phyloP scores from a whole-genome alignment of 1,140 invertebrate genomes.

The Andrena cerasifolii region DNA sequence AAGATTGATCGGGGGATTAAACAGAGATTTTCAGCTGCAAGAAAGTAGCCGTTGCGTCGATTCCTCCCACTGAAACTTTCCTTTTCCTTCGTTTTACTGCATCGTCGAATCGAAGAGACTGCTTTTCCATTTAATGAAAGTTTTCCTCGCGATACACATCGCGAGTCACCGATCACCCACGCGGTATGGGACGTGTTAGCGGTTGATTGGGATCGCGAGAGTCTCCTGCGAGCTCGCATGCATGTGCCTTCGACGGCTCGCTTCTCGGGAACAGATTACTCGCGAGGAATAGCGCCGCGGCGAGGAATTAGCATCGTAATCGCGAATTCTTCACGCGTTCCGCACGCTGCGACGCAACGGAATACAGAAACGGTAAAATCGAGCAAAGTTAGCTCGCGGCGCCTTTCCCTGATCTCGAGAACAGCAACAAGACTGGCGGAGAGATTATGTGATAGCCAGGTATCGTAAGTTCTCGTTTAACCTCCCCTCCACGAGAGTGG shows the following conservation, averaged over 20 bases:
- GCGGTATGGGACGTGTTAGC: too few species aligned
- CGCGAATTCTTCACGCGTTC: slow-evolving; percentile 18
- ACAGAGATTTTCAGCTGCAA: too few species aligned
- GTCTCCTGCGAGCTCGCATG: background rate
- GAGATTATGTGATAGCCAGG: background rate
- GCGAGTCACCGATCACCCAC: too few species aligned
- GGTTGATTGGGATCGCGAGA: background rate
- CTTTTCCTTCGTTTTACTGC: too few species aligned
- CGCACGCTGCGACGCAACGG: background rate
- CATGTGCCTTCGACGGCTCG: background rate
- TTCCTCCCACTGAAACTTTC: too few species aligned
- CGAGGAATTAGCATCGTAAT: slow-evolving; percentile 3
- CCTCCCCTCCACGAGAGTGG: background rate
- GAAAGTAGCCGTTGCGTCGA: too few species aligned
- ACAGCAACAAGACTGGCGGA: background rate
- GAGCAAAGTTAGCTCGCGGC: too few species aligned
- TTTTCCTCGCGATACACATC: too few species aligned
- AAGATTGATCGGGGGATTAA: too few species aligned
- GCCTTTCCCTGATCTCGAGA: slow-evolving; percentile 4
- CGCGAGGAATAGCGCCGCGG: background rate
- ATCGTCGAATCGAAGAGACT: too few species aligned
- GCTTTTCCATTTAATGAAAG: too few species aligned
- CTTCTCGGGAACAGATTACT: background rate
- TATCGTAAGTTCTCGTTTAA: background rate
- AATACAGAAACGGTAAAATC: slow-evolving; percentile 14